Conservation (phyloP, 2,113 vertebrate genomes). For the Rhinoderma darwinii region DNA sequence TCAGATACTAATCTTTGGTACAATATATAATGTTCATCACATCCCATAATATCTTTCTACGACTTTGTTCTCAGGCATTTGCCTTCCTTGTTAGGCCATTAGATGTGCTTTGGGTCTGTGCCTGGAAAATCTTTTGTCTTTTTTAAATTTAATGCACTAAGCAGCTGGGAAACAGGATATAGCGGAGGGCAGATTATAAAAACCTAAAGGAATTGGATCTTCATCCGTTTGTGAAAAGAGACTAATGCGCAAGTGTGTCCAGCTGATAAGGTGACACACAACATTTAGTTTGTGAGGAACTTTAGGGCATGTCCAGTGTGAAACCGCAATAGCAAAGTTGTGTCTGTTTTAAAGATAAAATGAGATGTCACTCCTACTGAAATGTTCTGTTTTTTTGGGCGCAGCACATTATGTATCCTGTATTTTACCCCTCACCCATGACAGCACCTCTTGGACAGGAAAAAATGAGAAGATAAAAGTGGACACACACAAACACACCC, state of each 20-base stretch:
- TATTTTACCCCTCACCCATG: no score
- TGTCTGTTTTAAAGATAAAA: no score
- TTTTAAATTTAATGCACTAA: neutral
- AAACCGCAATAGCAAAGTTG: neutral
- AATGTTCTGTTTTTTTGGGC: no score
- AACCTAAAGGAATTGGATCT: neutral
- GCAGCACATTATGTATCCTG: no score
- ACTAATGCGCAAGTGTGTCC: neutral
- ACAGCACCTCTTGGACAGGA: no score
- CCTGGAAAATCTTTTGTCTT: conserved; percentile 6
- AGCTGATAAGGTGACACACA: neutral
- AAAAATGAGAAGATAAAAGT: no score
- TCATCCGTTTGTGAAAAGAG: neutral
- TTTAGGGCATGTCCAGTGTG: neutral
- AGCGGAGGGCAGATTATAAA: neutral
- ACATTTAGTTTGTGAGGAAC: neutral
- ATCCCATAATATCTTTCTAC: neutral
- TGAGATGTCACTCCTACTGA: no score
- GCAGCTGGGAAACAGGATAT: conserved; percentile 17
- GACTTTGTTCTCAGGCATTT: neutral
- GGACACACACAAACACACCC: no score
- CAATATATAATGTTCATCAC: neutral
- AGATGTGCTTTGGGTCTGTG: neutral
- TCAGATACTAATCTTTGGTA: neutral
- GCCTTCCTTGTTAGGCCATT: neutral